Base-by-base conservation (phyloP, 2,797 vertebrate species). In the Synanceia verrucosa region DNA sequence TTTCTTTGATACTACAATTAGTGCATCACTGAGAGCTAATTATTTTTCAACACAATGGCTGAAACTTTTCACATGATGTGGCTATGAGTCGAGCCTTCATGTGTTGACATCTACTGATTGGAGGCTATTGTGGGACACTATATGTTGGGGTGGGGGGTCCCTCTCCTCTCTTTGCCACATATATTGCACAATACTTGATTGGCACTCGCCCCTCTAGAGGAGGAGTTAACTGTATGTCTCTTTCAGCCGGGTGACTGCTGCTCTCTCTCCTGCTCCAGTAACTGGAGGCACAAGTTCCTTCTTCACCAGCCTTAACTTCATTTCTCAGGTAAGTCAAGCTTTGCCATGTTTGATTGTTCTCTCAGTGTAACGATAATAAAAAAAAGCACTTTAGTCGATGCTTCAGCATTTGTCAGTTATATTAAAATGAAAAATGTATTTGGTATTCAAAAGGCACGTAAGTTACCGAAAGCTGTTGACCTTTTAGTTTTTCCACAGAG, bases 191-290 rank as follows among this genome's bases (percentile, higher is more conserved):
- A 92, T 86, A 58, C 46, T 83, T 84, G 83, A 84, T 88, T 91
- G 82, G 81, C 86, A 87, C 73, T 69, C 39, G 57, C 83, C 55
- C 63, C 24, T 65, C 48, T 21, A 86, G 92, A 94, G 94, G 94
- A 94, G 94, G 94, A 93, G 94, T 94, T 89, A 88, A 62, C 69
- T 72, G 39, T 68, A 83, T 79, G 83, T 90, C 84, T 90, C 76
- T 68, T 84, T 77, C 73, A 73, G 79, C 64, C 9, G 64, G 63
- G 72, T 88, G 65, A 74, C 64, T 70, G 36, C 63, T 78, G 76
- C 64, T 93, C 88, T 93, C 87, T 93, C 92, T 93, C 84, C 85
- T 90, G 77, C 92, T 92, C 91, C 89, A 89, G 86, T 88, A 89
- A 81, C 91, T 90, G 88, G 92, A 94, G 93, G 91, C 78, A 83